Evolutionary conservation across 2,797 vertebrate genomes (phyloP).

Genomic region (Sebastes diploproa): DNA sequence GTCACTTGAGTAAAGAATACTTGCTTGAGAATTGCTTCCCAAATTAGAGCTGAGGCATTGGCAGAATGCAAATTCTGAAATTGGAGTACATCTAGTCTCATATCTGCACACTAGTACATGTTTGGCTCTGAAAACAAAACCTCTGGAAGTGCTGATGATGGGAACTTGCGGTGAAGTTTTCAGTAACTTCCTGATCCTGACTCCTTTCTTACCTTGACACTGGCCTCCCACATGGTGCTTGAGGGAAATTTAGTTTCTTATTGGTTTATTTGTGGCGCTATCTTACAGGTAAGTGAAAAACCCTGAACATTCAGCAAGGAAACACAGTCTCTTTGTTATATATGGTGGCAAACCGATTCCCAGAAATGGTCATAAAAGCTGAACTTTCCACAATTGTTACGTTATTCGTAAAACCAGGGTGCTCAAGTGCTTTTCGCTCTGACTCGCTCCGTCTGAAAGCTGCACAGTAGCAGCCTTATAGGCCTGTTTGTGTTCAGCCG

Average conservation of each 20-base stretch:
- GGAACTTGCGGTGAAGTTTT: slow-evolving; percentile 1
- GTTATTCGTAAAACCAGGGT: slow-evolving; percentile 26
- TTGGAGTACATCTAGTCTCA: not conserved
- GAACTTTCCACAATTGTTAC: slow-evolving; percentile 1
- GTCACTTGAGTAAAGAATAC: not conserved
- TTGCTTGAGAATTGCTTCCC: not conserved
- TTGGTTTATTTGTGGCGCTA: not conserved
- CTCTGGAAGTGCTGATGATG: not conserved
- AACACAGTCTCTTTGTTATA: not conserved
- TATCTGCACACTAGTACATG: not conserved
- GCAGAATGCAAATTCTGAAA: not conserved
- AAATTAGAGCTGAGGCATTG: slow-evolving; percentile 16
- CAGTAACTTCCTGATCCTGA: not conserved
- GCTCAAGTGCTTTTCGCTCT: slow-evolving; percentile 5
- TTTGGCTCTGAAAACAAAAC: slow-evolving; percentile 5
- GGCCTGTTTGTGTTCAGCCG: slow-evolving; percentile 28
- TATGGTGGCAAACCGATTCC: not conserved
- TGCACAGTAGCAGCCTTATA: slow-evolving; percentile 27
- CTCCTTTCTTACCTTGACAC: slow-evolving; percentile 19
- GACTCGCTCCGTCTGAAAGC: slow-evolving; percentile 24
- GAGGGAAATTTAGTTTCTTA: not conserved
- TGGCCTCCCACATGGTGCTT: slow-evolving; percentile 20
- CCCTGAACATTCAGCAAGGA: not conserved
- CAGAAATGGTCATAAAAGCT: slow-evolving; percentile 4
- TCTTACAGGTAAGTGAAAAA: slow-evolving; percentile 9